Conservation (phyloP, 2,888 invertebrate species). For the Spilarctia lutea region DNA sequence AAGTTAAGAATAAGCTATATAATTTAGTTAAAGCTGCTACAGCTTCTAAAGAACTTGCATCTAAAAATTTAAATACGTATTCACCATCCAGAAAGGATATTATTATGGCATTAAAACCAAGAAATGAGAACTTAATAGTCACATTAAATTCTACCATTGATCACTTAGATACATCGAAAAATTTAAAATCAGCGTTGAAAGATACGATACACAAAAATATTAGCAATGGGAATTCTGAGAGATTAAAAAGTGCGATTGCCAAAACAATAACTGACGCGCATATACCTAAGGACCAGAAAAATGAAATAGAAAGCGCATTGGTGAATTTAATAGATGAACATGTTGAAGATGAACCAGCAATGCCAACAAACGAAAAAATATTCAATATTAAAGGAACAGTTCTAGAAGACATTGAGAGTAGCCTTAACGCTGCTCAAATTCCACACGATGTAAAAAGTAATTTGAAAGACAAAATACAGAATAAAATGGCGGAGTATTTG, state of each 20-base stretch:
- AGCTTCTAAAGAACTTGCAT: background rate
- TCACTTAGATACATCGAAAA: constrained; percentile 1
- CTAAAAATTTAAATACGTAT: background rate
- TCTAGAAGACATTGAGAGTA: constrained; percentile 4
- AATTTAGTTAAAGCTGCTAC: background rate
- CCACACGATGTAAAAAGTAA: background rate
- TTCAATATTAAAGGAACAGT: background rate
- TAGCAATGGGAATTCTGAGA: background rate
- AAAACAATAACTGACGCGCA: constrained; percentile 1
- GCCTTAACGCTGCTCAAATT: background rate
- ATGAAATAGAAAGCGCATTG: constrained; percentile 8
- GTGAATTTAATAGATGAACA: constrained; percentile 14
- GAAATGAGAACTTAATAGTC: background rate
- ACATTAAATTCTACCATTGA: constrained; percentile 1
- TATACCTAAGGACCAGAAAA: constrained; percentile 6
- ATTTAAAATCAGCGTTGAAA: constrained; percentile 8
- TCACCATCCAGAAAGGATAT: background rate
- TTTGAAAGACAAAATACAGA: constrained; percentile 1
- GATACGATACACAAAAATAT: background rate
- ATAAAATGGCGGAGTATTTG: background rate
- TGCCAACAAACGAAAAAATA: background rate
- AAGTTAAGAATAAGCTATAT: background rate
- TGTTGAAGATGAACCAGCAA: background rate
- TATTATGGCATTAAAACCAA: background rate
- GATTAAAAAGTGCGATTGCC: background rate